Conservation (phyloP, 2,797 vertebrate genomes). For the Acrossocheilus fasciatus region DNA sequence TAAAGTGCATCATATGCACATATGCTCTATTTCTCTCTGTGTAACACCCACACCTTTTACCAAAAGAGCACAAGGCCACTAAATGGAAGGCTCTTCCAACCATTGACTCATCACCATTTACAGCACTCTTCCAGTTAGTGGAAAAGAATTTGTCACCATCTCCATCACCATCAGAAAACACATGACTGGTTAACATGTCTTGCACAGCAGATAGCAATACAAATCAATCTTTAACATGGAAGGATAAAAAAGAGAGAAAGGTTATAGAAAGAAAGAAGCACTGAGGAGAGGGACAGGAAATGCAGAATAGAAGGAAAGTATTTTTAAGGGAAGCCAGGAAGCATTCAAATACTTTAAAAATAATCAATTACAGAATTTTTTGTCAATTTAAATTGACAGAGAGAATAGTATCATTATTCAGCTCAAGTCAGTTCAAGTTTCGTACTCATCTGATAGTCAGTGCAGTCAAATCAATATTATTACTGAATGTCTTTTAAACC, state of each 20-base stretch:
- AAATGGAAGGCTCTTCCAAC: background rate
- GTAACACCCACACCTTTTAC: constrained; percentile 12
- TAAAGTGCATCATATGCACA: background rate
- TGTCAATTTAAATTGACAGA: background rate
- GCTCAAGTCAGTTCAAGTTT: background rate
- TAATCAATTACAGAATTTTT: background rate
- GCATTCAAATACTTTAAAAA: background rate
- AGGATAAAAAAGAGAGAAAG: background rate
- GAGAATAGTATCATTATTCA: background rate
- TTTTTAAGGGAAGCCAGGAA: background rate
- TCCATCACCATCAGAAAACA: constrained; percentile 30
- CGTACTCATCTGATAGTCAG: background rate
- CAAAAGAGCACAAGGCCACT: background rate
- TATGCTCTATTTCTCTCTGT: background rate
- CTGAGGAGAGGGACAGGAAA: background rate
- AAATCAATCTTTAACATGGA: background rate
- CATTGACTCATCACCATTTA: constrained; percentile 19
- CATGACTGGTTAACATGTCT: constrained; percentile 29
- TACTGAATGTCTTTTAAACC: background rate
- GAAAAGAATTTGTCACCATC: constrained; percentile 13
- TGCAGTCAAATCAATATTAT: background rate
- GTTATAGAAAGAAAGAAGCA: background rate
- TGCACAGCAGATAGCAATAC: constrained; percentile 7
- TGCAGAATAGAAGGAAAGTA: background rate
- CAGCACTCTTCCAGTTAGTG: background rate